Conservation (phyloP, 2,888 invertebrate genomes). For the Uropetala carovei region DNA sequence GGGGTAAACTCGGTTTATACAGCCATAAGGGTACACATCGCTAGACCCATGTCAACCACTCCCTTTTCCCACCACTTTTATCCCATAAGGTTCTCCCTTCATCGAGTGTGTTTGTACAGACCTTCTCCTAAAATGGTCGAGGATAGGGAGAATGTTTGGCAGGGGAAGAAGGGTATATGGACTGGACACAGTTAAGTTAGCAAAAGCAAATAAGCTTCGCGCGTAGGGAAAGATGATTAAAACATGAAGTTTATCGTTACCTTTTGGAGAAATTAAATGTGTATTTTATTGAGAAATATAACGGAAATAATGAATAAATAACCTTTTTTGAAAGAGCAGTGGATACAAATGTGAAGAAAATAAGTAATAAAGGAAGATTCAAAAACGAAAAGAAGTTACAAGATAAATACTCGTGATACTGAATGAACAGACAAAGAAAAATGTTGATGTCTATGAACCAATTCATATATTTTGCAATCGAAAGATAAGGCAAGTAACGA, state of each 20-base stretch:
- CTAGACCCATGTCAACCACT: slow-evolving; percentile 21
- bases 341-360: too few species aligned
- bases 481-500: too few species aligned
- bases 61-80: slow-evolving; percentile 20
- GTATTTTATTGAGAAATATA: too few species aligned
- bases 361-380: too few species aligned
- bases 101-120: slow-evolving; percentile 9
- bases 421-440: too few species aligned
- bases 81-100: not conserved
- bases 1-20: slow-evolving; percentile 10
- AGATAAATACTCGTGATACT: too few species aligned
- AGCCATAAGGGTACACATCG: slow-evolving; percentile 21
- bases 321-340: too few species aligned
- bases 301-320: too few species aligned
- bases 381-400: too few species aligned
- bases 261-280: too few species aligned
- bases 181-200: slow-evolving; percentile 26
- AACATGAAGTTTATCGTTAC: not conserved
- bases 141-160: slow-evolving; percentile 22
- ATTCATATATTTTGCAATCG: too few species aligned
- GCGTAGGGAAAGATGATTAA: not conserved
- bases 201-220: slow-evolving; percentile 3
- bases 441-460: too few species aligned
- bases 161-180: slow-evolving; percentile 4
- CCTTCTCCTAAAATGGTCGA: slow-evolving; percentile 18